Percentiles rank a stretch among this genome's conserved stretches.
Evolutionary conservation across 2,797 vertebrate species (phyloP).

Genomic region (Pipistrellus pygmaeus): DNA sequence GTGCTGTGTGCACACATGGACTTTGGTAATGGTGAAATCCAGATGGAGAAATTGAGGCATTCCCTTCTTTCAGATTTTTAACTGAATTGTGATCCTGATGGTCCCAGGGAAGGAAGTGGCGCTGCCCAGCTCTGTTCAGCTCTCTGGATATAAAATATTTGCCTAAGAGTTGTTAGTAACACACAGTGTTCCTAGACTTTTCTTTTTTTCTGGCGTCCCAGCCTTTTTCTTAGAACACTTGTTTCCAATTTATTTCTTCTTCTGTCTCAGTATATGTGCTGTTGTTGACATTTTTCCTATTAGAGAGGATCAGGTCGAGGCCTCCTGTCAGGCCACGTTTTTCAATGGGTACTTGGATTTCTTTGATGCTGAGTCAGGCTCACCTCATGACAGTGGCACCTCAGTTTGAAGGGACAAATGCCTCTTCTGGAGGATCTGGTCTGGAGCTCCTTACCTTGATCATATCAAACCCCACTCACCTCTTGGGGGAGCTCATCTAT

Average conservation of each 20-base stretch:
- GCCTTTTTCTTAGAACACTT: background rate
- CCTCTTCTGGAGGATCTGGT: background rate
- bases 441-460: background rate
- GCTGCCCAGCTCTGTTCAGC: background rate
- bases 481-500: background rate
- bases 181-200: background rate
- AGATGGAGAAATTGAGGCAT: background rate
- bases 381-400: background rate
- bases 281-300: background rate
- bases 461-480: background rate
- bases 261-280: background rate
- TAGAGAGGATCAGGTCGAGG: background rate
- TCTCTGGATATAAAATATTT: slow-evolving; percentile 26
- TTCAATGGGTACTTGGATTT: background rate
- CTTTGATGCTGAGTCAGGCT: background rate
- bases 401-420: background rate
- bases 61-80: background rate
- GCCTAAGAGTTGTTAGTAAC: background rate
- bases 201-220: background rate
- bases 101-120: background rate
- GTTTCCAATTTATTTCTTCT: background rate
- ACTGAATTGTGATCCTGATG: background rate
- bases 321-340: background rate
- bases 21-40: background rate
- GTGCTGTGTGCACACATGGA: too few relatives aligned